Evolutionary conservation across 1,140 invertebrate species (phyloP).

Genomic region (Brachionus sp.): DNA sequence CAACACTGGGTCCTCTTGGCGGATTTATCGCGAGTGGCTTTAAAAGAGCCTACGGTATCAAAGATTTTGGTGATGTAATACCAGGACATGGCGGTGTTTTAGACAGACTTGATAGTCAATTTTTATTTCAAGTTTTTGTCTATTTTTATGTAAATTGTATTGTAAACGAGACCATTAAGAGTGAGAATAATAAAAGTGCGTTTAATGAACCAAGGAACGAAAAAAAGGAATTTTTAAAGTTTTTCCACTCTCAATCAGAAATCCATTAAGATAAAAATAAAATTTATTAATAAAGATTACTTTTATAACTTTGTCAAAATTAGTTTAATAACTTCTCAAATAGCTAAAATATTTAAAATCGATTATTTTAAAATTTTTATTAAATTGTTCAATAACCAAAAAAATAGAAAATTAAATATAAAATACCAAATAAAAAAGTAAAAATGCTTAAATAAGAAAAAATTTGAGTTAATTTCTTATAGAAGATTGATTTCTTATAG

Average conservation of each 20-base stretch:
- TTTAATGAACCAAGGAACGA: not conserved
- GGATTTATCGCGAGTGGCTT: slow-evolving; percentile 99
- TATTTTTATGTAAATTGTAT: slow-evolving; percentile 87
- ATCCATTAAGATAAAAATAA: too few relatives aligned
- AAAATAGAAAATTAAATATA: not conserved
- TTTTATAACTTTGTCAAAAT: too few relatives aligned
- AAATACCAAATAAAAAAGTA: not conserved
- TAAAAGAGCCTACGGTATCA: slow-evolving; percentile 96
- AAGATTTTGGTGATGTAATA: slow-evolving; percentile 86
- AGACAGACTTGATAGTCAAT: slow-evolving; percentile 98
- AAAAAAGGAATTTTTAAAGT: not conserved
- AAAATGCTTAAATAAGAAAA: not conserved
- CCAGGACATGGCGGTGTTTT: slow-evolving; percentile 97
- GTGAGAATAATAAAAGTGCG: not conserved
- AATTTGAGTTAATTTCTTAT: not conserved
- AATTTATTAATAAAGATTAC: too few relatives aligned
- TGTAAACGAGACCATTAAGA: slow-evolving; percentile 58
- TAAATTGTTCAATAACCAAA: not conserved
- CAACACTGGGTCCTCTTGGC: slow-evolving; percentile 96
- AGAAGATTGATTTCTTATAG: not conserved
- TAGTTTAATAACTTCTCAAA: too few relatives aligned
- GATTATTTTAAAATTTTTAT: not conserved
- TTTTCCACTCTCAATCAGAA: too few relatives aligned
- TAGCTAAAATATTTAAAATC: too few relatives aligned
- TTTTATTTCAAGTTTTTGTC: slow-evolving; percentile 96